Conservation (phyloP, 1,140 invertebrate genomes). For the Temnothorax nylanderi region DNA sequence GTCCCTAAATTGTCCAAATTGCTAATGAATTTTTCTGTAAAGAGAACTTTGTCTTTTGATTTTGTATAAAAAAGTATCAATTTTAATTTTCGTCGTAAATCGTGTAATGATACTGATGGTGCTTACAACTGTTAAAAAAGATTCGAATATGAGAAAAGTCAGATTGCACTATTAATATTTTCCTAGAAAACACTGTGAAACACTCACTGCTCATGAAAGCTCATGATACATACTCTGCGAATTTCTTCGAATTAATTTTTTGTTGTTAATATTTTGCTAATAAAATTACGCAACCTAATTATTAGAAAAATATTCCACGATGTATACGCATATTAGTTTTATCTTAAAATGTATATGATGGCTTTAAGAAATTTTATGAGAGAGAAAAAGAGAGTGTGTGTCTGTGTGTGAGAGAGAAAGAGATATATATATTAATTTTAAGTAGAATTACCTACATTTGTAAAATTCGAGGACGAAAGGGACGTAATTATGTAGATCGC, state of each 20-base stretch:
- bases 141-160: not conserved
- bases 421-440: conserved; percentile 2
- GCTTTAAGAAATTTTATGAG: conserved; percentile 15
- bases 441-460: conserved; percentile 28
- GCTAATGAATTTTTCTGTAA: not conserved
- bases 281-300: not conserved
- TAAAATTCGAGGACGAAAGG: conserved; percentile 45
- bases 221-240: not conserved
- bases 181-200: not conserved
- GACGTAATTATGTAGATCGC: not conserved
- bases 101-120: not conserved
- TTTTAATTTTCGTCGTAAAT: not conserved
- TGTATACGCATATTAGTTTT: conserved; percentile 17
- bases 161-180: not conserved
- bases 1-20: not conserved
- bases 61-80: too few relatives aligned
- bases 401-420: not conserved
- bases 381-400: not conserved
- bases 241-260: not conserved
- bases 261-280: not conserved
- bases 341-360: conserved; percentile 9
- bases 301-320: conserved; percentile 39
- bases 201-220: conserved; percentile 6
- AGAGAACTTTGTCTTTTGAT: not conserved
- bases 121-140: conserved; percentile 2